A percentile compares a stretch with the other conserved stretches of the same genome.
phyloP scores from a whole-genome alignment of 1,140 invertebrate species.

The Dinoponera quadriceps region DNA sequence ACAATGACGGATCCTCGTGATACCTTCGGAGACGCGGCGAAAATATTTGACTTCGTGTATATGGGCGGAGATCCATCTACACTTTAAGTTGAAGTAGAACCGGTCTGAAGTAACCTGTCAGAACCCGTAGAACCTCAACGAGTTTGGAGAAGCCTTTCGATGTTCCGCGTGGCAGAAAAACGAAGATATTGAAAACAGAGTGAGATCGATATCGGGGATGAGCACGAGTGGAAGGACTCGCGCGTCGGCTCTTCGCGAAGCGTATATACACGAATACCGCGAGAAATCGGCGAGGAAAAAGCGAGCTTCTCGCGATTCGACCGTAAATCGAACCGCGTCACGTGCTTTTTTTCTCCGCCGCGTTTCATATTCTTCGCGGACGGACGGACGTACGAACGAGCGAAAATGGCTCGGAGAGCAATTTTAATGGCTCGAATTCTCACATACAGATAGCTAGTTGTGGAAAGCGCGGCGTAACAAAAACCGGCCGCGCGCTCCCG shows the following conservation, averaged over 20 bases:
- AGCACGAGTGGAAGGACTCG: slow-evolving; percentile 55
- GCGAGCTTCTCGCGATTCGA: slow-evolving; percentile 44
- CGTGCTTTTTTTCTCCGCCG: slow-evolving; percentile 33
- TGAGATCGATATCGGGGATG: slow-evolving; percentile 57
- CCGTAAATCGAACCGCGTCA: slow-evolving; percentile 46
- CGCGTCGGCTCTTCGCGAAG: slow-evolving; percentile 50
- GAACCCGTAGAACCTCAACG: slow-evolving; percentile 59
- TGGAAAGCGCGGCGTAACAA: slow-evolving; percentile 35
- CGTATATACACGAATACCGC: slow-evolving; percentile 27
- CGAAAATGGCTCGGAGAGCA: slow-evolving; percentile 45
- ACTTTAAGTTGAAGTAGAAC: slow-evolving; percentile 60
- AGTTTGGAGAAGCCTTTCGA: slow-evolving; percentile 62
- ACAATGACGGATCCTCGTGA: slow-evolving; percentile 3
- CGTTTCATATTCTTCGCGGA: slow-evolving; percentile 33
- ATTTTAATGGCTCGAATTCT: slow-evolving; percentile 59
- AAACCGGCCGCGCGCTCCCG: slow-evolving; percentile 40
- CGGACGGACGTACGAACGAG: slow-evolving; percentile 20
- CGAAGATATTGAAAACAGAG: slow-evolving; percentile 61
- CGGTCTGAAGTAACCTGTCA: slow-evolving; percentile 62
- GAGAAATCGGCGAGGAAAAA: slow-evolving; percentile 56
- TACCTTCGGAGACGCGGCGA: slow-evolving; percentile 41
- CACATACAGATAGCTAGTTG: slow-evolving; percentile 53
- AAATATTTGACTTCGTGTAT: slow-evolving; percentile 60
- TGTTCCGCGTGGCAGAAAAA: slow-evolving; percentile 61
- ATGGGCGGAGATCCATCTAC: slow-evolving; percentile 53